phyloP scores from a whole-genome alignment of 2,797 vertebrate species.

The Gouania willdenowi region DNA sequence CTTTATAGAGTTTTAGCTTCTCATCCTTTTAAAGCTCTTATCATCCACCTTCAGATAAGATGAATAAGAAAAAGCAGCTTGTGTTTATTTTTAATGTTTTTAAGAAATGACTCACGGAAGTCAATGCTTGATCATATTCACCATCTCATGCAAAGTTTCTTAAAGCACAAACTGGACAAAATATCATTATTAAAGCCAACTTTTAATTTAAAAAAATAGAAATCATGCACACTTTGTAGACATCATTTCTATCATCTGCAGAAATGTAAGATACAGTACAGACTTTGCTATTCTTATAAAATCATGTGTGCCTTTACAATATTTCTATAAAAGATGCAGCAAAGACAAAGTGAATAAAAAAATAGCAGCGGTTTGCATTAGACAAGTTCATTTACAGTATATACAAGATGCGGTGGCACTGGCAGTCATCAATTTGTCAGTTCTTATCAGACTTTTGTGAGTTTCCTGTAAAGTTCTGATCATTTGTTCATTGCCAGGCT shows the following conservation, averaged over 20 bases:
- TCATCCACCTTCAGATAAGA: too few species aligned
- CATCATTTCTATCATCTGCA: constrained; percentile 28
- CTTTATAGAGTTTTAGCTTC: constrained; percentile 29
- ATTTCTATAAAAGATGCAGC: constrained; percentile 35
- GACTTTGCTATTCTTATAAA: constrained; percentile 44
- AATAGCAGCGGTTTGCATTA: constrained; percentile 62
- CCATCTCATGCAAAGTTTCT: too few species aligned
- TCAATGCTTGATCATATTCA: too few species aligned
- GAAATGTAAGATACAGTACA: constrained; percentile 62
- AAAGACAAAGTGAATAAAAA: constrained; percentile 29
- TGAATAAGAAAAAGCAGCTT: background rate
- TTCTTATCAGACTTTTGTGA: constrained; percentile 11
- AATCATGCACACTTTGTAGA: constrained; percentile 54
- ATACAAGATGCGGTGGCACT: constrained; percentile 47
- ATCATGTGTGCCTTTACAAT: constrained; percentile 41
- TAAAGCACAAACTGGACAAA: too few species aligned
- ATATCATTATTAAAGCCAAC: constrained; percentile 41
- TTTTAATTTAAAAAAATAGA: constrained; percentile 79
- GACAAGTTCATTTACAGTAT: constrained; percentile 57
- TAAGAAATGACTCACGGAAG: too few species aligned
- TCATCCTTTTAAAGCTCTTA: too few species aligned
- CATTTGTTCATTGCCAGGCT: constrained; percentile 75
- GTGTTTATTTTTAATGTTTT: too few species aligned
- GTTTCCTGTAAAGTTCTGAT: constrained; percentile 26
- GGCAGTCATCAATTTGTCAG: constrained; percentile 14